A percentile compares a stretch with the other conserved stretches of the same genome.
These are phyloP conservation scores for Ochropleura leucogaster DNA, from an alignment of 2,888 invertebrate genomes.

Conservation along the genomic window DNA sequence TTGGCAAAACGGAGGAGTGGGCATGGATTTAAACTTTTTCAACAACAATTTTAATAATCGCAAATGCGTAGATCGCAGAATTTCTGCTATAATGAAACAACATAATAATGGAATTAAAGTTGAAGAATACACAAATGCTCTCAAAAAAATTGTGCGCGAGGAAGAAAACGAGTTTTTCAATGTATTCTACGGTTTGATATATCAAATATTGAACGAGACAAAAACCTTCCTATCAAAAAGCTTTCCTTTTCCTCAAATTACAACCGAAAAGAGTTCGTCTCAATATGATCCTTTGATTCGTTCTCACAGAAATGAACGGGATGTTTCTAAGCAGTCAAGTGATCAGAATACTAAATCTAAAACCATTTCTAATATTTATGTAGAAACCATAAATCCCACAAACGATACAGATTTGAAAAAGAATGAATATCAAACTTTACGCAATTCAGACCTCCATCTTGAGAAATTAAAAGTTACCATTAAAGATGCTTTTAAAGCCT, in stretches of 20 bases:
- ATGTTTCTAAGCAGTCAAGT: conserved; percentile 44
- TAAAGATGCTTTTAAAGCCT: conserved; percentile 25
- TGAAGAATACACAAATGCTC: conserved; percentile 74
- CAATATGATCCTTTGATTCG: conserved; percentile 63
- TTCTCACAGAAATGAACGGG: conserved; percentile 76
- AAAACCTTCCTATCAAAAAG: conserved; percentile 73
- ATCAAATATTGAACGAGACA: conserved; percentile 77
- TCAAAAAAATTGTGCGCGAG: conserved; percentile 76
- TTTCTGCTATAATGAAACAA: conserved; percentile 78
- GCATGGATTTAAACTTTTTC: conserved; percentile 77
- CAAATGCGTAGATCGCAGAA: conserved; percentile 70
- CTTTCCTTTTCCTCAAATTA: conserved; percentile 58
- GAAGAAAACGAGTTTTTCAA: conserved; percentile 76
- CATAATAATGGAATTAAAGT: conserved; percentile 82
- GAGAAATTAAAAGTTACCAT: conserved; percentile 14
- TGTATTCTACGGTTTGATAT: conserved; percentile 73
- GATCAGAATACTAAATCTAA: conserved; percentile 45
- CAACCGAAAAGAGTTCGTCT: conserved; percentile 51
- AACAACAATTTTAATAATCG: conserved; percentile 72
- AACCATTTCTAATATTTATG: conserved; percentile 26
- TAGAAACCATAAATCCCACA: conserved; percentile 56
- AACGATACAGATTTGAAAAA: conserved; percentile 55
- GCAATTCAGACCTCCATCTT: conserved; percentile 3
- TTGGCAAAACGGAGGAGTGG: conserved; percentile 90
- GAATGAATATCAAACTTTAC: conserved; percentile 58